These are phyloP conservation scores for Camptogramma bilineatum DNA, from an alignment of 2,888 invertebrate genomes.

Conservation along the genomic window DNA sequence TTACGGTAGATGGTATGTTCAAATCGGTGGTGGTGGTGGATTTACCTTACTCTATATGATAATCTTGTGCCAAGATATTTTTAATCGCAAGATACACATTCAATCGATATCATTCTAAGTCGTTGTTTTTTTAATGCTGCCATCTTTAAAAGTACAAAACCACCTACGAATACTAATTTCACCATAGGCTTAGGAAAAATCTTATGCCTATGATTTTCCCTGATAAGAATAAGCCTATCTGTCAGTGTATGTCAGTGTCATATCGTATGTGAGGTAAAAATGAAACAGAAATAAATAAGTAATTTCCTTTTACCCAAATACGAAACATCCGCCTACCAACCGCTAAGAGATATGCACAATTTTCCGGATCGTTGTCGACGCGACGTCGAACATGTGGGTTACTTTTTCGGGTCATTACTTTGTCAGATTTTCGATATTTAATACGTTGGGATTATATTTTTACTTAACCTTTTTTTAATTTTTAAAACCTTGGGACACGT, in stretches of 20 bases:
- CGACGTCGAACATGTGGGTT: conserved; percentile 42
- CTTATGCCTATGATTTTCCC: not conserved
- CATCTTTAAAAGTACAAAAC: not conserved
- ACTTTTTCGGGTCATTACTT: conserved; percentile 36
- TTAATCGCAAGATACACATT: no score
- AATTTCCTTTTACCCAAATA: conserved; percentile 28
- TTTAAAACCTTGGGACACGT: no score
- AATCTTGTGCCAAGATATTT: no score
- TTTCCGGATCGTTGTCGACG: conserved; percentile 42
- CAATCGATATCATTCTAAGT: no score
- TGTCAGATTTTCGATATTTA: conserved; percentile 2
- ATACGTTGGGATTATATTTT: not conserved
- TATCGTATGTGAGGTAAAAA: conserved; percentile 19
- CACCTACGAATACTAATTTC: not conserved
- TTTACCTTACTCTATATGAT: no score
- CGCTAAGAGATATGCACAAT: conserved; percentile 44
- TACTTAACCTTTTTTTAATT: not conserved
- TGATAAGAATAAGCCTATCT: no score
- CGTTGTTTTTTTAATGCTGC: no score
- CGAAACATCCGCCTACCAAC: conserved; percentile 34
- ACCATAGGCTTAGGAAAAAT: no score
- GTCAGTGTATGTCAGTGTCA: conserved; percentile 2
- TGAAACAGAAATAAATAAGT: conserved; percentile 34
- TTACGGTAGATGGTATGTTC: no score
- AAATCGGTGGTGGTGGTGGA: no score